phyloP scores from a whole-genome alignment of 2,113 vertebrate genomes.

The Sprattus sprattus region DNA sequence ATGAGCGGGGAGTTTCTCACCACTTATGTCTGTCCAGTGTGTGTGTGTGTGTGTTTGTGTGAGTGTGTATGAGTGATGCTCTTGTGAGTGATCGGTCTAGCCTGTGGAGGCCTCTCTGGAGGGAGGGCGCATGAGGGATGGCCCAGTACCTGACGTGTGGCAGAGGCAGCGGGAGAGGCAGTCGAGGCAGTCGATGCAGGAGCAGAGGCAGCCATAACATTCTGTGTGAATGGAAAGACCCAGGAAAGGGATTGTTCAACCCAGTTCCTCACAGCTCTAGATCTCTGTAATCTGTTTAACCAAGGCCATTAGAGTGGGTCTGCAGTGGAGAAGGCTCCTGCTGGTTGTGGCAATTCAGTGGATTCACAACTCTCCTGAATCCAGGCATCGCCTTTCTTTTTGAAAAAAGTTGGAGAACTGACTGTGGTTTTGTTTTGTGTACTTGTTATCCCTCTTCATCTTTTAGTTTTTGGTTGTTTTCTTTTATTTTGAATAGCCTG shows the following conservation, averaged over 20 bases:
- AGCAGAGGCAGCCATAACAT: neutral
- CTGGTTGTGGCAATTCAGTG: too few relatives aligned
- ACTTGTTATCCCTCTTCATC: too few relatives aligned
- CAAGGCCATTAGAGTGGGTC: too few relatives aligned
- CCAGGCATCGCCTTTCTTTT: too few relatives aligned
- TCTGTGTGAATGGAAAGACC: neutral
- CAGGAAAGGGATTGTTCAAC: neutral
- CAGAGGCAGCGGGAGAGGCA: neutral
- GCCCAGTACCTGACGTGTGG: neutral
- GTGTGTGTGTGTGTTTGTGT: constrained; percentile 12
- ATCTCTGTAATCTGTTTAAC: too few relatives aligned
- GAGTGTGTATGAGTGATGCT: neutral
- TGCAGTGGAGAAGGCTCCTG: too few relatives aligned
- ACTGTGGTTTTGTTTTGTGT: too few relatives aligned
- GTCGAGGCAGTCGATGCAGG: neutral
- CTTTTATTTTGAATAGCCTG: too few relatives aligned
- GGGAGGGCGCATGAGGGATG: neutral
- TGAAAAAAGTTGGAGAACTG: too few relatives aligned
- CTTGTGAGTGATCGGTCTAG: neutral
- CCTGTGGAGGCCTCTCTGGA: neutral
- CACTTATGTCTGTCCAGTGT: neutral
- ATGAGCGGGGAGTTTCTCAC: neutral
- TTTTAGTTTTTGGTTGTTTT: too few relatives aligned
- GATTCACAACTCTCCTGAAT: too few relatives aligned
- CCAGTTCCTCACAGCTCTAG: too few relatives aligned